phyloP scores from a whole-genome alignment of 2,888 invertebrate species.

The Linnaemya tessellans region DNA sequence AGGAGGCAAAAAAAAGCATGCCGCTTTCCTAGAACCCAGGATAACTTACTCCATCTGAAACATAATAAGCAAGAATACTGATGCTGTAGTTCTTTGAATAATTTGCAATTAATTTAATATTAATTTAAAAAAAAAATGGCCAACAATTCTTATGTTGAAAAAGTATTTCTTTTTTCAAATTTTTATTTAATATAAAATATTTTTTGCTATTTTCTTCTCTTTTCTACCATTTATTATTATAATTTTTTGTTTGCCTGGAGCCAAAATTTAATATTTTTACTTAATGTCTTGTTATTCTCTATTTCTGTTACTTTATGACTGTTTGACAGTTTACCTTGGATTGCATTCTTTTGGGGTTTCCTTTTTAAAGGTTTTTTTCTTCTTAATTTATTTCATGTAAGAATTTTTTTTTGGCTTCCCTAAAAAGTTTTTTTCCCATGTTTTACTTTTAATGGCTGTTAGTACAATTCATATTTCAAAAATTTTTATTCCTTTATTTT shows the following conservation, averaged over 20 bases:
- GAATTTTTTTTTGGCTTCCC: not conserved
- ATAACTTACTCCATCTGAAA: no score
- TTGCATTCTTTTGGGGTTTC: slow-evolving; percentile 11
- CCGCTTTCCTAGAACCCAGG: no score
- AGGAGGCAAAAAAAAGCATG: no score
- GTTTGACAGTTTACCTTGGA: slow-evolving; percentile 35
- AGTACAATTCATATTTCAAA: slow-evolving; percentile 12
- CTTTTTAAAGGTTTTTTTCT: not conserved
- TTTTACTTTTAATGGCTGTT: slow-evolving; percentile 31
- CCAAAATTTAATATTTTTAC: not conserved
- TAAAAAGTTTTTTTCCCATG: not conserved
- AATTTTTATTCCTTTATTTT: not conserved
- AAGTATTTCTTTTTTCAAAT: not conserved
- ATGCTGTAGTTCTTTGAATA: no score
- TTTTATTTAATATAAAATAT: no score
- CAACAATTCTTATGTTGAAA: no score
- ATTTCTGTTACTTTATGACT: slow-evolving; percentile 16
- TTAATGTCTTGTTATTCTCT: not conserved
- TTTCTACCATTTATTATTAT: not conserved
- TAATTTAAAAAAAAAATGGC: no score
- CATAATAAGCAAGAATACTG: no score
- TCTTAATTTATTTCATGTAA: not conserved
- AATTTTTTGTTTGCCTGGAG: not conserved
- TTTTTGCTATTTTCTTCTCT: not conserved
- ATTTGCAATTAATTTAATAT: no score